Conservation (phyloP, 2,888 invertebrate species). For the Petrophora chlorosata region DNA sequence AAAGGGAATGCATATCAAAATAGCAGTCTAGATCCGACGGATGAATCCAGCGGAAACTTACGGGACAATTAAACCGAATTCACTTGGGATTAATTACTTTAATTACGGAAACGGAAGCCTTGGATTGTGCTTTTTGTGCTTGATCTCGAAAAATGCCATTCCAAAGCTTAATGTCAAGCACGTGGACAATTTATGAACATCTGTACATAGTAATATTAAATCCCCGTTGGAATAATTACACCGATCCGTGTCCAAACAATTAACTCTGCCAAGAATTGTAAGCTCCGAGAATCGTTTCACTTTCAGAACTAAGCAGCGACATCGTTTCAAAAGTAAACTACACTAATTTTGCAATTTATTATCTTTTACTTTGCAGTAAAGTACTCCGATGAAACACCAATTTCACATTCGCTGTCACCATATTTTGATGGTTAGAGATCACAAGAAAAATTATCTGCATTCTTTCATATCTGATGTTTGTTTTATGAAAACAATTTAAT, state of each 20-base stretch:
- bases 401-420: slow-evolving; percentile 13
- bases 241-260: slow-evolving; percentile 22
- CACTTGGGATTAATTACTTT: slow-evolving; percentile 73
- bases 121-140: slow-evolving; percentile 53
- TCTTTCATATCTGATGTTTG: background rate
- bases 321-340: background rate
- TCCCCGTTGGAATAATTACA: slow-evolving; percentile 31
- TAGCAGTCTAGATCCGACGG: slow-evolving; percentile 45
- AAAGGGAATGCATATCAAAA: slow-evolving; percentile 25
- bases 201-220: slow-evolving; percentile 36
- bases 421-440: slow-evolving; percentile 13
- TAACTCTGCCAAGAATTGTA: slow-evolving; percentile 15
- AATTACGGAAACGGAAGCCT: slow-evolving; percentile 80
- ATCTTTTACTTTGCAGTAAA: slow-evolving; percentile 20
- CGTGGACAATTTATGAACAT: slow-evolving; percentile 44
- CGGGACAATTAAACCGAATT: slow-evolving; percentile 74
- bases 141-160: slow-evolving; percentile 56
- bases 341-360: slow-evolving; percentile 7
- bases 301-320: slow-evolving; percentile 4
- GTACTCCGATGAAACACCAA: slow-evolving; percentile 3
- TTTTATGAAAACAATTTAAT: slow-evolving; percentile 23
- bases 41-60: slow-evolving; percentile 67
- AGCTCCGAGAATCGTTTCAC: slow-evolving; percentile 1
- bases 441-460: background rate
- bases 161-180: slow-evolving; percentile 60